Conservation (phyloP, 2,797 vertebrate genomes). For the Ceyx erithaca region DNA sequence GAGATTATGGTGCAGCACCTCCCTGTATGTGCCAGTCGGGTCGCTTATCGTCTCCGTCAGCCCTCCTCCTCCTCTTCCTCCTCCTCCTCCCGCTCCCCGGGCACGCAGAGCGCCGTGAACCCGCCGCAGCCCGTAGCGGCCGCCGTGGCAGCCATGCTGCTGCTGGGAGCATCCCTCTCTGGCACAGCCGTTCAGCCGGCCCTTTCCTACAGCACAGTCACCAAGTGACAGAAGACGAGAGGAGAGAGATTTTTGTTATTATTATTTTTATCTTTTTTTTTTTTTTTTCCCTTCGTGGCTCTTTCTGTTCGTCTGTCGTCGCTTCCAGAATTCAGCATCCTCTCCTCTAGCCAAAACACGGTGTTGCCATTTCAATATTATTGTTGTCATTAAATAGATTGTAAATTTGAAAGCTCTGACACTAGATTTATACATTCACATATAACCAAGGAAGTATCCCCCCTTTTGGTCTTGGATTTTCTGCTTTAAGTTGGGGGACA, state of each 20-base stretch:
- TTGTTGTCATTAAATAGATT: not conserved
- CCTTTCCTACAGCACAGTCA: not conserved
- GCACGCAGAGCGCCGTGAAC: not conserved
- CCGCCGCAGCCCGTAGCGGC: not conserved
- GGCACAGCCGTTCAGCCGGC: not conserved
- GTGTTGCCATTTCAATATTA: not conserved
- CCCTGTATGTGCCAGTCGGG: not conserved
- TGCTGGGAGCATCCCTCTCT: not conserved
- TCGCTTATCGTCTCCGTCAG: not conserved
- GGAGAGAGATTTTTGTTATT: not conserved
- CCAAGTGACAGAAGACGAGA: not conserved
- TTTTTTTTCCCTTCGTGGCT: not conserved
- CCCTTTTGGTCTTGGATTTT: not conserved
- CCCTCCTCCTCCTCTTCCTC: not conserved
- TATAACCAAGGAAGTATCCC: not conserved
- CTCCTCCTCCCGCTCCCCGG: not conserved
- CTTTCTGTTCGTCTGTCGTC: not conserved
- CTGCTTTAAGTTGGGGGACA: not conserved
- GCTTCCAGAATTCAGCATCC: not conserved
- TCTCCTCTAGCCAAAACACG: not conserved
- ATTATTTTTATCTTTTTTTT: no score
- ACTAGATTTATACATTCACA: not conserved
- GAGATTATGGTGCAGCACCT: constrained; percentile 24
- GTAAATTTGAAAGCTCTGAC: not conserved
- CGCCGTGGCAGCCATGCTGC: not conserved